Evolutionary conservation across 1,140 invertebrate genomes (phyloP).

Genomic region (Hyphantria cunea): DNA sequence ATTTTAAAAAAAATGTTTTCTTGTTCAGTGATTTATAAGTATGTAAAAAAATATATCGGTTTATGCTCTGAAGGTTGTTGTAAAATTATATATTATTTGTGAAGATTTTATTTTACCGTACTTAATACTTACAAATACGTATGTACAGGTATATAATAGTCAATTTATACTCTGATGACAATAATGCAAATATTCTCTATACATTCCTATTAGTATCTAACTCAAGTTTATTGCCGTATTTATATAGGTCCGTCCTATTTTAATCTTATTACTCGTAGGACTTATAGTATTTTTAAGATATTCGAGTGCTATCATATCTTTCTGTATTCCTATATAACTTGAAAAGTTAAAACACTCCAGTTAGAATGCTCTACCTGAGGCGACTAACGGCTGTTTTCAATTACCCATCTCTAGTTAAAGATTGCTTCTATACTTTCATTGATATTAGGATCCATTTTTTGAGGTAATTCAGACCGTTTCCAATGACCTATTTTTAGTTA

Average conservation of each 20-base stretch:
- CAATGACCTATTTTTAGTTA: too few species aligned
- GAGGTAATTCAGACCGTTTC: too few species aligned
- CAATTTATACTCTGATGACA: slow-evolving; percentile 19
- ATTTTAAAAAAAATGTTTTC: slow-evolving; percentile 17
- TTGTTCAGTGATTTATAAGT: slow-evolving; percentile 8
- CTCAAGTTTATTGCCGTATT: too few species aligned
- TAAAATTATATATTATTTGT: not conserved
- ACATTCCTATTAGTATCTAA: slow-evolving; percentile 14
- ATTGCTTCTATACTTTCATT: too few species aligned
- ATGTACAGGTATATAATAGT: slow-evolving; percentile 1
- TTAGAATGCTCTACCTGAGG: too few species aligned
- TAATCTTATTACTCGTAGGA: slow-evolving; percentile 9
- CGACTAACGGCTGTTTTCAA: too few species aligned
- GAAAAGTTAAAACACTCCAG: too few species aligned
- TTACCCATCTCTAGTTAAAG: too few species aligned
- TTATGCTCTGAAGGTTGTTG: too few species aligned
- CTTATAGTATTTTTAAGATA: not conserved
- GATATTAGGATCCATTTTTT: too few species aligned
- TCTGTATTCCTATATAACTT: too few species aligned
- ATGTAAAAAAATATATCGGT: too few species aligned
- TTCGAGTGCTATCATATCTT: not conserved
- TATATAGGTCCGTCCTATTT: slow-evolving; percentile 23
- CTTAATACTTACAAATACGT: not conserved
- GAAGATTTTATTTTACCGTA: slow-evolving; percentile 3
- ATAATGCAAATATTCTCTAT: slow-evolving; percentile 18